A percentile compares a stretch with the other conserved stretches of the same genome.
Conservation (phyloP, 2,797 vertebrate species). For the Hippopotamyrus pictus region DNA sequence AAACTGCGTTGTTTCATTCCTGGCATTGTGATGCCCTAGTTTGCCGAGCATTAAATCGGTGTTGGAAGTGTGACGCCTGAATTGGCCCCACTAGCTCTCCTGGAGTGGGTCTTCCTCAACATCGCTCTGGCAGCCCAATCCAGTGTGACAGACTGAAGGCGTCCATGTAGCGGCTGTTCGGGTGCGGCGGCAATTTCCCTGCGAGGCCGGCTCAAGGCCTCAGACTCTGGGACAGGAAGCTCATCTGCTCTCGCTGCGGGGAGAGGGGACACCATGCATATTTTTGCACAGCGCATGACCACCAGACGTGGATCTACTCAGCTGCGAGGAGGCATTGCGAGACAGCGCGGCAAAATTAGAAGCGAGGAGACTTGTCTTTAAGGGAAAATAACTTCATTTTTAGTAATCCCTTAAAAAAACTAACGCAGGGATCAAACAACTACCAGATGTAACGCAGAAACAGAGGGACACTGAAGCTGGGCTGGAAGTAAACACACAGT, state of each 20-base stretch:
- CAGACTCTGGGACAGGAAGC: not conserved
- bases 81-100: not conserved
- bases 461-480: too few relatives aligned
- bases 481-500: not conserved
- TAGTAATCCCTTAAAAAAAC: too few relatives aligned
- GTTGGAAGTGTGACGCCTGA: too few relatives aligned
- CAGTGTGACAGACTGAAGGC: not conserved
- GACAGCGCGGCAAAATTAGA: too few relatives aligned
- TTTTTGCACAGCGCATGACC: not conserved
- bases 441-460: too few relatives aligned
- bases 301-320: not conserved
- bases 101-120: not conserved
- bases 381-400: too few relatives aligned
- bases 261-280: not conserved
- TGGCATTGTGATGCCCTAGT: too few relatives aligned
- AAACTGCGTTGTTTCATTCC: not conserved
- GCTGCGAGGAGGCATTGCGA: too few relatives aligned
- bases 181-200: not conserved
- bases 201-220: not conserved
- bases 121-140: not conserved
- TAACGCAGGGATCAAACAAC: not conserved
- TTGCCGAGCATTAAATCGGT: too few relatives aligned
- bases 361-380: too few relatives aligned
- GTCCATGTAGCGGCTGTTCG: not conserved
- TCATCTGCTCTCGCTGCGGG: too few relatives aligned